phyloP scores from a whole-genome alignment of 1,140 invertebrate species.

The Penaeus vannamei region DNA sequence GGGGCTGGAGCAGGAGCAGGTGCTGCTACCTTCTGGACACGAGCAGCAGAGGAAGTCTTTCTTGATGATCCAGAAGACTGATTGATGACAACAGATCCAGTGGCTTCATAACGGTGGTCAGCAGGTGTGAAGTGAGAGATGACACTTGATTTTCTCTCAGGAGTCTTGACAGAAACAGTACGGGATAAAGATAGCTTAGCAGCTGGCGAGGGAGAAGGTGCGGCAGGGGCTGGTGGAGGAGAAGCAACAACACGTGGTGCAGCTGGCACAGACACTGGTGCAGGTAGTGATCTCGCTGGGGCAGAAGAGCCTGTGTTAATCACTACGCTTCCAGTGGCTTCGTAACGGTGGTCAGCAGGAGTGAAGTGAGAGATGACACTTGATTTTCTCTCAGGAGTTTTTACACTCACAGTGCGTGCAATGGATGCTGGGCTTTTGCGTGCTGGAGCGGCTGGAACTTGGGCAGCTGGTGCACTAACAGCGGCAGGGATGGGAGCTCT shows the following conservation, averaged over 20 bases:
- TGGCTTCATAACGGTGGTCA: constrained; percentile 55
- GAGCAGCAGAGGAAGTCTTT: neutral
- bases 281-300: neutral
- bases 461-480: neutral
- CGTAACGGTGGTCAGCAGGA: constrained; percentile 60
- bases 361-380: constrained; percentile 61
- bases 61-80: neutral
- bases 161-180: constrained; percentile 3
- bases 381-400: constrained; percentile 50
- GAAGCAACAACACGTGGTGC: neutral
- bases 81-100: constrained; percentile 35
- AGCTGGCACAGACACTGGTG: neutral
- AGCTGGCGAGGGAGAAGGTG: neutral
- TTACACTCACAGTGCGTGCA: constrained; percentile 53
- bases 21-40: neutral
- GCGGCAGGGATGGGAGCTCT: neutral
- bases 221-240: neutral
- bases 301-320: constrained; percentile 47
- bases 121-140: constrained; percentile 52
- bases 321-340: constrained; percentile 60
- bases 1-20: constrained; percentile 11
- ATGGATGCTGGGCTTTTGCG: constrained; percentile 23
- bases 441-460: neutral
- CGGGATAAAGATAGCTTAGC: neutral
- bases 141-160: neutral